Percentiles rank a stretch among this genome's conserved stretches.
Evolutionary conservation across 2,797 vertebrate genomes (phyloP).

Genomic region (Manis pentadactyla): DNA sequence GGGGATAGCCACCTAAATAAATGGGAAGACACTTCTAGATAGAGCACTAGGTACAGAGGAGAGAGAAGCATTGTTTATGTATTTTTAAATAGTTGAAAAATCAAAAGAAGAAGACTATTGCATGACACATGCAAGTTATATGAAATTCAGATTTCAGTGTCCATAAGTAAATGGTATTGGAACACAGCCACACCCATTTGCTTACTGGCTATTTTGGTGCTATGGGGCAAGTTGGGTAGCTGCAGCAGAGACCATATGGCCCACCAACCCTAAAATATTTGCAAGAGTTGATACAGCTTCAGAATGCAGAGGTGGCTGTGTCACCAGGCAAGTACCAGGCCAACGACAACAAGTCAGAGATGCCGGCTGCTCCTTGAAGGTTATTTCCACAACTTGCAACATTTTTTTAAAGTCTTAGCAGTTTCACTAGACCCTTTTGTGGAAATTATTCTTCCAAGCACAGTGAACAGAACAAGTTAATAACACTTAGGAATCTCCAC

Average conservation of each 20-base stretch:
- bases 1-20: neutral
- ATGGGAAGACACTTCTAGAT: neutral
- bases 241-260: neutral
- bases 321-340: neutral
- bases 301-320: neutral
- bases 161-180: neutral
- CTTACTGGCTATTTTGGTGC: neutral
- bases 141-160: neutral
- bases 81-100: constrained; percentile 53
- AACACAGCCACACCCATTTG: neutral
- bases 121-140: neutral
- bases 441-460: constrained; percentile 29
- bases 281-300: neutral
- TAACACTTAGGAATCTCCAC: neutral
- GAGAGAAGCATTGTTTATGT: neutral
- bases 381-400: constrained; percentile 44
- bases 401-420: neutral
- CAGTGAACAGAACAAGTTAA: constrained; percentile 32
- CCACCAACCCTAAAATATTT: constrained; percentile 4
- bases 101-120: neutral
- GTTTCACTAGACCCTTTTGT: constrained; percentile 47
- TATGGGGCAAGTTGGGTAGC: neutral
- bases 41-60: neutral
- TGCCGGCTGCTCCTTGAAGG: constrained; percentile 4
- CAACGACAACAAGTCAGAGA: constrained; percentile 7